Conservation (phyloP, 2,797 vertebrate genomes). For the Halcyon chelicuti region DNA sequence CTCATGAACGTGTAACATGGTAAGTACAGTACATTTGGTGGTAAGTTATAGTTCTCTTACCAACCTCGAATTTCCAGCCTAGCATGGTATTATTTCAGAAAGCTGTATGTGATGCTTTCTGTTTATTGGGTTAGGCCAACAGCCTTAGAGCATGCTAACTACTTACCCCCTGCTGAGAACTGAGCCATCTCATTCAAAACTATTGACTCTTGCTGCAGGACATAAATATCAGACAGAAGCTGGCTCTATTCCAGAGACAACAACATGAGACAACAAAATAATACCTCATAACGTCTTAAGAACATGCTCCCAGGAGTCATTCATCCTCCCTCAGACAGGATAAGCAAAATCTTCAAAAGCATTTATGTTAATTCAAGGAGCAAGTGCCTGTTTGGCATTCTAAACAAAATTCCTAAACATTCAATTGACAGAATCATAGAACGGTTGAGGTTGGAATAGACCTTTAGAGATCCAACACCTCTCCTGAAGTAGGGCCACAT, state of each 20-base stretch:
- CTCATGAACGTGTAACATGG: fast-evolving
- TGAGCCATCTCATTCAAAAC: not conserved
- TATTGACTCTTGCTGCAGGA: not conserved
- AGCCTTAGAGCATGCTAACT: not conserved
- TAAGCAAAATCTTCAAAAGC: not conserved
- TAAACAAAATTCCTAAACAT: not conserved
- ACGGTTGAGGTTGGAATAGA: not conserved
- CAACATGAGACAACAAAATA: not conserved
- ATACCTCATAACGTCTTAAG: not conserved
- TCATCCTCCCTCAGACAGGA: not conserved
- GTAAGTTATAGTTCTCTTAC: not conserved
- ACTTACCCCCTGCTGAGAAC: not conserved
- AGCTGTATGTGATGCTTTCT: not conserved
- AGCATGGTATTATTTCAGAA: not conserved
- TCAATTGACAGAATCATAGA: not conserved
- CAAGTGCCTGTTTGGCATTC: not conserved
- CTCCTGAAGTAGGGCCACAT: no score
- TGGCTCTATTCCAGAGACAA: not conserved
- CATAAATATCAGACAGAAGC: not conserved
- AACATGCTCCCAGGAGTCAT: not conserved
- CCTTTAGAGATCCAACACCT: not conserved
- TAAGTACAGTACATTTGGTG: not conserved
- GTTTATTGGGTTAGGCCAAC: not conserved
- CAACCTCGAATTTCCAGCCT: not conserved
- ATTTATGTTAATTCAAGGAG: fast-evolving